Evolutionary conservation across 2,113 vertebrate species (phyloP), one percentile per base, ranked within the genome.

Genomic region (Corynorhinus townsendii): DNA sequence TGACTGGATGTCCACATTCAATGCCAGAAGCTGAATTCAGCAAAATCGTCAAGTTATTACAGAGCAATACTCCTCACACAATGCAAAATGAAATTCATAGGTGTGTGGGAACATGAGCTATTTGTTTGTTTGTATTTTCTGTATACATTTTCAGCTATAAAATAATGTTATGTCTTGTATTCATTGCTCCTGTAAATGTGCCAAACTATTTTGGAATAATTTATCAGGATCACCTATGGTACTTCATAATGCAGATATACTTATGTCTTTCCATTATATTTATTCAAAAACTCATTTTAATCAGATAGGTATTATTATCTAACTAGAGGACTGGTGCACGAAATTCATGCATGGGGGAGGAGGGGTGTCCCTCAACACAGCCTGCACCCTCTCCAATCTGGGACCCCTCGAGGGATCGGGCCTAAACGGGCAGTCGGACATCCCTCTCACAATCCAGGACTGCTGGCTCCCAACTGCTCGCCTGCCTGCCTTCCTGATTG

Each of bases 121-220:
- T 93, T 98, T 35, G 84, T 97, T 92, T 52, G 54, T 62, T 62
- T 26, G 56, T 62, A 62, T 95, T 92, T 97, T 95, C 79, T 96
- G 35, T 86, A 96, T 59, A 68, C 90, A 93, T 94, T 97, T 96
- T 96, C 86, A 59, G 4, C 45, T 52, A 77, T n/a, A n/a, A 77
- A 96, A 80, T 91, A 54, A 56, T 96, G 97, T 96, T 94, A 91
- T 54, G 94, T 45, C 54, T 80, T 69, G 0, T 69, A 93, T 97
- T 86, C 95, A 72, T 98, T 97, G 94, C 88, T 75, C 33, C 68
- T 89, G 72, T 87, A 92, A 97, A 96, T 96, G 64, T 6, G 35
- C 38, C 40, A 96, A 96, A 95, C 97, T 97, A 80, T 91, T 96
- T 97, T 96, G 88, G 96, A 96, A 96, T 96, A 90, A 86, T 94